A percentile compares a stretch with the other conserved stretches of the same genome.
Evolutionary conservation across 1,140 invertebrate species (phyloP).

Genomic region (Drosophila cardini): DNA sequence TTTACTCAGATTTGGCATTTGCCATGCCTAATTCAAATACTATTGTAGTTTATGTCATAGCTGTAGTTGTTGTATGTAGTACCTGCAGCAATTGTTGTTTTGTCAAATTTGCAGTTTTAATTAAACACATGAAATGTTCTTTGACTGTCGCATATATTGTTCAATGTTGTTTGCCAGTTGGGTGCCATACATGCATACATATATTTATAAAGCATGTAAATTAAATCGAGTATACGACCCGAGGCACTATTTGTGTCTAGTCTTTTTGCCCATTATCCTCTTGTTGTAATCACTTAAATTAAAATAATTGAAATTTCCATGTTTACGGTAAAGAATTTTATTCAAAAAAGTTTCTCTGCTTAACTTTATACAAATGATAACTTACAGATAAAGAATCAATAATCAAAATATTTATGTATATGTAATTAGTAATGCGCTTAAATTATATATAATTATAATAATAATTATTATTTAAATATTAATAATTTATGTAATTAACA

Average conservation of each 20-base stretch:
- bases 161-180: slow-evolving; percentile 6
- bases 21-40: slow-evolving; percentile 43
- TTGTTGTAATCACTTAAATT: not conserved
- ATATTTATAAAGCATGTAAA: slow-evolving; percentile 30
- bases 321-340: slow-evolving; percentile 79
- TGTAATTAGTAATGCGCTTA: slow-evolving; percentile 73
- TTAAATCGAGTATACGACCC: slow-evolving; percentile 47
- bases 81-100: slow-evolving; percentile 37
- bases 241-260: too few species aligned
- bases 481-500: slow-evolving; percentile 56
- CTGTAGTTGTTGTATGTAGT: slow-evolving; percentile 1
- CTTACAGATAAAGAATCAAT: slow-evolving; percentile 72
- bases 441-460: slow-evolving; percentile 61
- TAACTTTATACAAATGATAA: slow-evolving; percentile 83
- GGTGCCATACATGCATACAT: slow-evolving; percentile 8
- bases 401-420: slow-evolving; percentile 61
- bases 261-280: too few species aligned
- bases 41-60: slow-evolving; percentile 17
- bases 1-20: slow-evolving; percentile 52
- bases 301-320: not conserved
- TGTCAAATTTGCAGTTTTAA: slow-evolving; percentile 50
- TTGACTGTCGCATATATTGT: slow-evolving; percentile 4
- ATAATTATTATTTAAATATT: slow-evolving; percentile 34
- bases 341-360: slow-evolving; percentile 77
- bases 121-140: slow-evolving; percentile 55